These are phyloP conservation scores for Notiomystis cincta DNA, from an alignment of 2,113 vertebrate species.

Conservation along the genomic window DNA sequence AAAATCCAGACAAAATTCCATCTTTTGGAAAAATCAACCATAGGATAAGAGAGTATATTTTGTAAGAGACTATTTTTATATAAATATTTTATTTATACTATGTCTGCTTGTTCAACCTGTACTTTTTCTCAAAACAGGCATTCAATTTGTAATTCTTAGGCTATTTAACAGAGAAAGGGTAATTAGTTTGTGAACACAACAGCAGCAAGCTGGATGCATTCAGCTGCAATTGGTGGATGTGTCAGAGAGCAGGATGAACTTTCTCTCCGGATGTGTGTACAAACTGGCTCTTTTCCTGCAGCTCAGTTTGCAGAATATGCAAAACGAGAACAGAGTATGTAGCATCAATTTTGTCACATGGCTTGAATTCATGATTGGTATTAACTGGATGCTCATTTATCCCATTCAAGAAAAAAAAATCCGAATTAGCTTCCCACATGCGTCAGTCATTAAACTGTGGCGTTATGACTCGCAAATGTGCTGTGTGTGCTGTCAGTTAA, in stretches of 20 bases:
- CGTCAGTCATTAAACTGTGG: constrained; percentile 57
- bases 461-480: constrained; percentile 57
- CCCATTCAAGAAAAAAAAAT: constrained; percentile 64
- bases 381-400: constrained; percentile 66
- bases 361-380: constrained; percentile 47
- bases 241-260: constrained; percentile 36
- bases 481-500: constrained; percentile 61
- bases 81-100: constrained; percentile 93
- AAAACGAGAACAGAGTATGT: constrained; percentile 75
- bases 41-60: constrained; percentile 92
- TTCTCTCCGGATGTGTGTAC: constrained; percentile 68
- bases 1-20: constrained; percentile 78
- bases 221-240: constrained; percentile 31
- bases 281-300: constrained; percentile 62
- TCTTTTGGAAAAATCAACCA: constrained; percentile 79
- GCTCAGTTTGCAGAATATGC: constrained; percentile 66
- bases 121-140: constrained; percentile 66
- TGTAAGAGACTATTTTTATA: constrained; percentile 99
- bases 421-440: constrained; percentile 59
- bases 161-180: constrained; percentile 57
- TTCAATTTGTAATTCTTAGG: constrained; percentile 64
- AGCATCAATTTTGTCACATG: constrained; percentile 58
- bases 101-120: constrained; percentile 75
- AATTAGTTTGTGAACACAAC: constrained; percentile 39
- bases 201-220: constrained; percentile 46